These are phyloP conservation scores for Theonella swinhoei DNA, from an alignment of 37 sponge, comb jelly and placozoan species.

Conservation along the genomic window DNA sequence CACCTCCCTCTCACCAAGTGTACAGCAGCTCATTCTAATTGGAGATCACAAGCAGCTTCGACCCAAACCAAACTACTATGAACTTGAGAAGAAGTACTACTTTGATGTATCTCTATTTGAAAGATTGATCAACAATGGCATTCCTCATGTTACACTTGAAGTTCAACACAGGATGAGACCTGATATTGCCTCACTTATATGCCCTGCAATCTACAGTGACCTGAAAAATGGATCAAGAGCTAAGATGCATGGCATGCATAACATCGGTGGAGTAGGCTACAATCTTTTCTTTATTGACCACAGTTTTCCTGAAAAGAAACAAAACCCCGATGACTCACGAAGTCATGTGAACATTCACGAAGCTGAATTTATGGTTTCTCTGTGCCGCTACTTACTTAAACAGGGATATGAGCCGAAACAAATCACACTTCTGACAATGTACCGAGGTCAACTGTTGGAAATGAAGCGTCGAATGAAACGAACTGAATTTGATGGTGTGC, in stretches of 20 bases:
- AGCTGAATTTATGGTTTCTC: slow-evolving; percentile 64
- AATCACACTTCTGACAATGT: slow-evolving; percentile 86
- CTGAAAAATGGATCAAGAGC: slow-evolving; percentile 72
- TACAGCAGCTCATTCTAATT: slow-evolving; percentile 92
- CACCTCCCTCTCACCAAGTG: slow-evolving; percentile 68
- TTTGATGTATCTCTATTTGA: slow-evolving; percentile 92
- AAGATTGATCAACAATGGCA: slow-evolving; percentile 61
- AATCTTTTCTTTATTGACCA: slow-evolving; percentile 79
- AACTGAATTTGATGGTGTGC: slow-evolving; percentile 62
- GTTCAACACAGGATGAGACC: slow-evolving; percentile 96
- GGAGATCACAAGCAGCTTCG: slow-evolving; percentile 97
- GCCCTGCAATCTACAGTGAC: slow-evolving; percentile 70
- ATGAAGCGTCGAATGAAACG: slow-evolving; percentile 48
- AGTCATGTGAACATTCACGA: slow-evolving; percentile 84
- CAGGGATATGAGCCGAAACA: slow-evolving; percentile 66
- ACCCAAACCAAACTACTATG: slow-evolving; percentile 82
- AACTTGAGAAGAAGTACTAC: slow-evolving; percentile 76
- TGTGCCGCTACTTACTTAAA: slow-evolving; percentile 74
- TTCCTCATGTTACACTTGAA: slow-evolving; percentile 77
- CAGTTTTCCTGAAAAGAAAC: slow-evolving; percentile 32
- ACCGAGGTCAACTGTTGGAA: slow-evolving; percentile 82
- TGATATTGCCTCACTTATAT: slow-evolving; percentile 73
- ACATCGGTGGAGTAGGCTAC: slow-evolving; percentile 57
- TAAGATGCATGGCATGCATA: slow-evolving; percentile 24
- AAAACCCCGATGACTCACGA: slow-evolving; percentile 14